Evolutionary conservation across 1,140 invertebrate species (phyloP).

Genomic region (Aphelenchoides besseyi): DNA sequence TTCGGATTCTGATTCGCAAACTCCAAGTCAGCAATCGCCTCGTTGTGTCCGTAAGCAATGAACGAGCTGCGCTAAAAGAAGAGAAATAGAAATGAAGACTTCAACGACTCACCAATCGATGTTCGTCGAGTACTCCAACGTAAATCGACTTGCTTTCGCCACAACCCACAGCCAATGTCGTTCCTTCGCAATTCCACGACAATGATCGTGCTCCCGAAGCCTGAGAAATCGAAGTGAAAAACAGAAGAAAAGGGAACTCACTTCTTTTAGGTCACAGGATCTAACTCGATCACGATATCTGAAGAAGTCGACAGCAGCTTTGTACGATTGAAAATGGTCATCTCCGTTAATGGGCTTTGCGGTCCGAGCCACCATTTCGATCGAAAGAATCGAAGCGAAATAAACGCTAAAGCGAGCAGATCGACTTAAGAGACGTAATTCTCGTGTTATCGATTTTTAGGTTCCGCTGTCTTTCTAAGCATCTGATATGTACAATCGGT

Average conservation of each 20-base stretch:
- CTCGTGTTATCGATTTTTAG: too few relatives aligned
- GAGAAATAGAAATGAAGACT: neutral
- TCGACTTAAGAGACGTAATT: too few relatives aligned
- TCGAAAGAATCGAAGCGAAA: too few relatives aligned
- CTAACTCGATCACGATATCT: neutral
- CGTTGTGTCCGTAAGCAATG: constrained; percentile 39
- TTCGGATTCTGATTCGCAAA: constrained; percentile 32
- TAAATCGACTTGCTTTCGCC: constrained; percentile 40
- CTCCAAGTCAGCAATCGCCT: constrained; percentile 34
- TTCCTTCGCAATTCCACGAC: constrained; percentile 32
- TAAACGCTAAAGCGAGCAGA: too few relatives aligned
- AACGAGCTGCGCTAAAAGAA: constrained; percentile 10
- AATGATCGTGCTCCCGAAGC: neutral
- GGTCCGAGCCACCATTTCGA: neutral
- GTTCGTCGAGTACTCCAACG: constrained; percentile 33
- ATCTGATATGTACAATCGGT: too few relatives aligned
- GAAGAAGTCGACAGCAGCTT: neutral
- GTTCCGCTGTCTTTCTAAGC: too few relatives aligned
- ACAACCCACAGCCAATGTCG: constrained; percentile 29
- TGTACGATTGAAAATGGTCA: neutral
- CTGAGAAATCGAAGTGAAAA: neutral
- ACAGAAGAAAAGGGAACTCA: neutral
- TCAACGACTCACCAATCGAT: constrained; percentile 28
- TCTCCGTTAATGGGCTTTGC: neutral
- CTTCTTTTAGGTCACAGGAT: neutral